Base-by-base conservation (phyloP, 2,113 vertebrate genomes). In the Pantherophis guttatus region DNA sequence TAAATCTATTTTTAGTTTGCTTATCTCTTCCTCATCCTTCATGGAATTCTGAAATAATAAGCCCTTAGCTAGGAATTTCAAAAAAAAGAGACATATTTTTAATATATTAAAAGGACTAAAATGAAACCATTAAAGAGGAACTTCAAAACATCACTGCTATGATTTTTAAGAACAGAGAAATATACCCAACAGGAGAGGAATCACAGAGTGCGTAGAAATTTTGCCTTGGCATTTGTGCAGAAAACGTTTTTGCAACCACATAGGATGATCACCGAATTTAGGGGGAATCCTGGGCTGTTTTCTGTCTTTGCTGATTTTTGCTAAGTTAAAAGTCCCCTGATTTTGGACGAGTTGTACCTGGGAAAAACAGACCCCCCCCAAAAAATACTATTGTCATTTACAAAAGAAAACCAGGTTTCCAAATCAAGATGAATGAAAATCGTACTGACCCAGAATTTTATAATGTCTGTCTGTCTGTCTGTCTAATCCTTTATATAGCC, bases 1-100 rank as follows among this genome's bases (percentile, higher is more conserved):
- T 99, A 98, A 97, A 91, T 70, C 89, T 62, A 50, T 55, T 33
- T 10, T 53, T 90, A 21, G 26, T 1, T 70, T 75, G 87, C 23
- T 11, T 90, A 12, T 29, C 9, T 59, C 88, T 91, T 48, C 62
- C 55, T 87, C 10, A 21, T 93, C 24, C 3, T 10, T 48, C 91
- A 91, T 53, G 13, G 58, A 10, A 86, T 15, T 44, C 11, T 48
- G 65, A 0, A 52, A 3, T 23, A 2, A n/a, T 88, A 86, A 62
- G 5, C 17, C 17, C 90, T 8, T 1, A 24, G 8, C 75, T 33
- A 15, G 0, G 3, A 8, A 13, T 15, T 13, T 26, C 24, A 29
- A 52, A 87, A 53, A 53, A 87, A 53, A 3, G 12, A 48, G 4
- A 33, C 0, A 2, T n/a, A 15, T 87, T 52, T 48, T 86, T 52